Base-by-base conservation (phyloP, 2,888 invertebrate species). In the Cosmia pyralina region DNA sequence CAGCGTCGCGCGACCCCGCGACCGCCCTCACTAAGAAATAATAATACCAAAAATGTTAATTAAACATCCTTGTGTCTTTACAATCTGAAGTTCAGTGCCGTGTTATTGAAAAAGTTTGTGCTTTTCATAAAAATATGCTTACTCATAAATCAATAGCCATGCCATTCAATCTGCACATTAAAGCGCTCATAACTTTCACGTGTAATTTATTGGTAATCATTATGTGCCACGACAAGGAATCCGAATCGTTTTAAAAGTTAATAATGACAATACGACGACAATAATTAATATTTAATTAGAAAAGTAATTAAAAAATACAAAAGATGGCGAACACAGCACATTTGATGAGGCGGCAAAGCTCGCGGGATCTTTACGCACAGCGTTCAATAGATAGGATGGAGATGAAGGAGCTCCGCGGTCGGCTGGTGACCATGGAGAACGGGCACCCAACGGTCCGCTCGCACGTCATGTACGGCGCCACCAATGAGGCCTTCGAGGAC, bases 321-420 rank as follows among this genome's bases (percentile, higher is more conserved):
- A 95, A 93, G 89, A 98, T 98, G 98, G 98, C 98, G 90, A 98
- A 98, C 93, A 98, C 98, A 87, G 98, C 98, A 72, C 98, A 98
- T 94, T 96, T 98, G 91, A 97, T 98, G 90, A 97, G 98, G 86
- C 97, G 98, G 72, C 98, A 98, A 94, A 98, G 98, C 93, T 98
- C 98, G 75, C 97, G 98, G 85, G 98, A 98, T 90, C 96, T 98
- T 63, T 97, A 98, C 90, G 97, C 97, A 19, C 98, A 98, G 93
- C 97, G 98, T 82, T 98, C 98, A 67, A 93, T 98, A 87, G 98
- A 98, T 92, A 97, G 98, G 65, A 96, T 98, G 91, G 99, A 99
- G 91, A 97, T 99, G 96, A 98, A 98, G 91, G 98, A 99, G 92
- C 95, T 99, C 93, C 96, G 98, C 65, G 98, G 98, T 0, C 96